Base-by-base conservation (phyloP, 92 coral and sea anemone genomes). In the Metridium senile region DNA sequence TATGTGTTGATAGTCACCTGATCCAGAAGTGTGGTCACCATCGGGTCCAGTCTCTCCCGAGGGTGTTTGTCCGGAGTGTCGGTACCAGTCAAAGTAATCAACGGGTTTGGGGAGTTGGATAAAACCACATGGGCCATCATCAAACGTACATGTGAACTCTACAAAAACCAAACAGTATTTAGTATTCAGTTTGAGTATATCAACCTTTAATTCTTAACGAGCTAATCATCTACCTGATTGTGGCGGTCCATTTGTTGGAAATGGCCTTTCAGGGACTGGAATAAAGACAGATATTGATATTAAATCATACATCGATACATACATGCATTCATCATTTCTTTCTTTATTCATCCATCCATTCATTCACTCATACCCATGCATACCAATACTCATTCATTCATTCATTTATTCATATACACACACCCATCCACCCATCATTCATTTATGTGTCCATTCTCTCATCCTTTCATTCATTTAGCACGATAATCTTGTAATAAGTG, bases 31-130 rank as follows among this genome's bases (percentile, higher is more conserved):
- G 20, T 66, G 71, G 43, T 66, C 71, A 33, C 43, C 22, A 20
- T 66, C 71, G 30, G 71, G 71, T 7, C 71, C 71, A 66, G 71
- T 66, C 39, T 21, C 28, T 19, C 3, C 71, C 33, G 71, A 66
- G 33, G 33, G 21, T 9, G 71, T 66, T 20, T 21, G 2, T 20
- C 28, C 34, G 6, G 28, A 25, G 9, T 9, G 43, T 66, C 71
- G 9, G 28, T 20, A 19, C 71, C 71, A 66, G 20, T 66, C 71
- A 31, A 66, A 25, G 9, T 66, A 20, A 20, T 66, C 71, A 66
- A 8, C 71, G 20, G 34, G 22, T 25, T 17, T 31, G 49, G 49
- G 49, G 6, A 39, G 49, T 33, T 66, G 71, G 2, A 66, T 31
- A 33, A 66, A 66, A 2, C 71, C 71, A 31, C 43, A 66, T 19